Base-by-base conservation (phyloP, 2,113 vertebrate genomes). In the Anolis carolinensis region DNA sequence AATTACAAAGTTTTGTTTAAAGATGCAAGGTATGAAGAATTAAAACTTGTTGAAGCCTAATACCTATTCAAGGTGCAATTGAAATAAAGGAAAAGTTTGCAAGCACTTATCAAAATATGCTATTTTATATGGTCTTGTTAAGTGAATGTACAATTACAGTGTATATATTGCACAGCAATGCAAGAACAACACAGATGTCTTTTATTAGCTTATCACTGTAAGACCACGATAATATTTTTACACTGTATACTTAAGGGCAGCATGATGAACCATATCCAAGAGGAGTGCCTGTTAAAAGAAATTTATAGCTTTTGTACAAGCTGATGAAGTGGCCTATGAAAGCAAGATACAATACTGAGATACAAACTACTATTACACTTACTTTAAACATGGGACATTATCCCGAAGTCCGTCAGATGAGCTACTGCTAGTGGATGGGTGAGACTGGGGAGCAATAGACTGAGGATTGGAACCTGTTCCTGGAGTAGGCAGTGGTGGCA, bases 341-440 rank as follows among this genome's bases (percentile, higher is more conserved):
- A 86, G 20, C 4, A 7, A 83, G 84, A 89, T 39, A n/a, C 20
- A 81, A n/a, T 30, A 77, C 81, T 73, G 8, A 48, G 67, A 93
- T 76, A 81, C 2, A 63, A 21, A 85, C 65, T 50, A 39, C 52
- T 78, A 27, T 21, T 25, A 79, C 63, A 85, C 96, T 76, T 97
- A 99, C 99, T 98, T 99, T 92, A 99, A 98, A 94, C 98, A 99
- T 74, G 99, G 98, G 20, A 99, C 96, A 91, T 98, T 99, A 96
- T 98, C 98, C 75, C 98, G 97, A 90, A 97, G 96, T 16, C 98
- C 98, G 76, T 99, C 98, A 21, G 98, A 99, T 32, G 98, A 99
- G 95, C 97, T 99, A 96, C 98, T 99, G 90, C 98, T 99, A 92
- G 97, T 99, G 85, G 98, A 99, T 10, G 98, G 98, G 85, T 98